Evolutionary conservation across 2,888 invertebrate species (phyloP).

Genomic region (Ferrisia virgata): DNA sequence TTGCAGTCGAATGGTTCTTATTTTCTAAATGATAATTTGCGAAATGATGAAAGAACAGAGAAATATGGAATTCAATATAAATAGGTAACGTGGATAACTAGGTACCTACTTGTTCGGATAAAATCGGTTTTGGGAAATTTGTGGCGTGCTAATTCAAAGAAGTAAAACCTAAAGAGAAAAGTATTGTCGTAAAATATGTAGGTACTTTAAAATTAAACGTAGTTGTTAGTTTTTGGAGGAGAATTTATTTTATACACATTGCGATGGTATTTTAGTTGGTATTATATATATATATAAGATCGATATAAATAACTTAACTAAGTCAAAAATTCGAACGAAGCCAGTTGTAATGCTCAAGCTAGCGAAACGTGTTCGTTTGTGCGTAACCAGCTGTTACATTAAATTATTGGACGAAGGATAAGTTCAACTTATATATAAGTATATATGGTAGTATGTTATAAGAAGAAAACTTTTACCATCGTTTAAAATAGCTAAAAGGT

Average conservation of each 20-base stretch:
- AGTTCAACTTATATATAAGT: not conserved
- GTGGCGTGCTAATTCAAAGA: not conserved
- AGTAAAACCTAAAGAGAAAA: not conserved
- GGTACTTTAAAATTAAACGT: not conserved
- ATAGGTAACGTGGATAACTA: not conserved
- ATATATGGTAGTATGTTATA: slow-evolving; percentile 8
- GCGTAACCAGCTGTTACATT: slow-evolving; percentile 44
- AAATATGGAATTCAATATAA: too few species aligned
- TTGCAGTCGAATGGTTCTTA: not conserved
- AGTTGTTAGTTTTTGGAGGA: not conserved
- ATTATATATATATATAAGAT: slow-evolving; percentile 15
- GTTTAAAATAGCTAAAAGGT: not conserved
- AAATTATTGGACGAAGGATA: slow-evolving; percentile 38
- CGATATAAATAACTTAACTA: slow-evolving; percentile 21
- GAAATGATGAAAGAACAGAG: too few species aligned
- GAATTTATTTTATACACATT: slow-evolving; percentile 10
- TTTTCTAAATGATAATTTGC: too few species aligned
- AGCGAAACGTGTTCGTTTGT: slow-evolving; percentile 44
- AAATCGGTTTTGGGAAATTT: not conserved
- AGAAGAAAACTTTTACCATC: not conserved
- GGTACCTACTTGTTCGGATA: not conserved
- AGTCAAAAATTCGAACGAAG: slow-evolving; percentile 18
- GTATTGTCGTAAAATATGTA: slow-evolving; percentile 7
- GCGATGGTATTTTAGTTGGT: slow-evolving; percentile 1
- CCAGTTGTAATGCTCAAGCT: slow-evolving; percentile 30